Conservation (phyloP, 2,888 invertebrate genomes). For the Auanema sp. region DNA sequence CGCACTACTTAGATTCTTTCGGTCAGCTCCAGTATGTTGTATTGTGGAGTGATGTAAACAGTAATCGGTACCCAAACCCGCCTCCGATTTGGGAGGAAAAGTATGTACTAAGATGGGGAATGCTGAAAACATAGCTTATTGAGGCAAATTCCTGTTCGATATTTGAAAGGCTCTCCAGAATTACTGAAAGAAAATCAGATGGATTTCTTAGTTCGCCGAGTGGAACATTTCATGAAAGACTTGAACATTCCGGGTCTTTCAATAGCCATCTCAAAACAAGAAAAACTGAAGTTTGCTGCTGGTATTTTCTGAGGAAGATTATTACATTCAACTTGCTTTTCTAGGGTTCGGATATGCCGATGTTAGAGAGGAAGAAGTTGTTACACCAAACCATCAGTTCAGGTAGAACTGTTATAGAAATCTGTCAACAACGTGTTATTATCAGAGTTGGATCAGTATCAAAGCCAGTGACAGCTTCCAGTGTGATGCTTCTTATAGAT, state of each 20-base stretch:
- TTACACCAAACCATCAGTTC: slow-evolving; percentile 60
- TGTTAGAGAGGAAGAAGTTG: slow-evolving; percentile 49
- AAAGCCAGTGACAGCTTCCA: slow-evolving; percentile 62
- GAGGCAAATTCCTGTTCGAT: slow-evolving; percentile 45
- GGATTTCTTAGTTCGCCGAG: slow-evolving; percentile 52
- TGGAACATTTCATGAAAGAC: slow-evolving; percentile 61
- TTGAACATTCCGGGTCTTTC: slow-evolving; percentile 63
- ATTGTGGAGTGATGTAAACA: slow-evolving; percentile 58
- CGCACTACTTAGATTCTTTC: slow-evolving; percentile 50
- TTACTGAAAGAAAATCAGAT: slow-evolving; percentile 50
- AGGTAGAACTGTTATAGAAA: slow-evolving; percentile 20
- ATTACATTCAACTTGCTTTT: slow-evolving; percentile 9
- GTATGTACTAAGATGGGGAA: slow-evolving; percentile 6
- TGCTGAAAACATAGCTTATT: slow-evolving; percentile 9
- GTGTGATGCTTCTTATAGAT: slow-evolving; percentile 57
- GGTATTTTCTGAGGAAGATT: slow-evolving; percentile 26
- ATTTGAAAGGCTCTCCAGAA: slow-evolving; percentile 47
- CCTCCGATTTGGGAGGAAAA: slow-evolving; percentile 54
- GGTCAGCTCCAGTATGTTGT: slow-evolving; percentile 50
- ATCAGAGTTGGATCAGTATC: slow-evolving; percentile 60
- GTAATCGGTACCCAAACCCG: slow-evolving; percentile 55
- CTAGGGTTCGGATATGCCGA: slow-evolving; percentile 60
- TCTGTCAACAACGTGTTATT: neutral
- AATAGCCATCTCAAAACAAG: slow-evolving; percentile 60
- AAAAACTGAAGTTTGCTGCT: slow-evolving; percentile 62